Evolutionary conservation across 35 echinoderm and acorn worm genomes (phyloP).

Genomic region (Acanthaster planci): DNA sequence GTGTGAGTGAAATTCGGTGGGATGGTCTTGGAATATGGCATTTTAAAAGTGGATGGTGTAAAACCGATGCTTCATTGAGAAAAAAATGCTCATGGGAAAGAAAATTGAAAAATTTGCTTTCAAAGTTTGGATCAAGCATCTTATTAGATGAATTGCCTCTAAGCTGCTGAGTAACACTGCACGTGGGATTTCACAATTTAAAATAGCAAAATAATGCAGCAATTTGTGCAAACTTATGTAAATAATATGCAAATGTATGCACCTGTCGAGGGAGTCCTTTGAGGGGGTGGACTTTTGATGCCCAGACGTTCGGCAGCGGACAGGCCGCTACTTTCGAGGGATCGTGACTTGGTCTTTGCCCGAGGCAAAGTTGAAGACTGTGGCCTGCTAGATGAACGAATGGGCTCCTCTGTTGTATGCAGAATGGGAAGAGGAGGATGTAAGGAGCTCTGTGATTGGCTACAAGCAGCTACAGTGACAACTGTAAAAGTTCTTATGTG

Average conservation of each 20-base stretch:
- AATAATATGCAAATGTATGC: conserved; percentile 58
- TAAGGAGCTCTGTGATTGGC: conserved; percentile 23
- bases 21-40: no score
- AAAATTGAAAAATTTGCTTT: no score
- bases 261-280: conserved; percentile 69
- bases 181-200: not conserved
- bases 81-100: no score
- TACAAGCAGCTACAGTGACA: conserved; percentile 17
- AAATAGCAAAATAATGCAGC: not conserved
- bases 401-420: conserved; percentile 46
- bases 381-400: conserved; percentile 48
- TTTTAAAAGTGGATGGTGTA: no score
- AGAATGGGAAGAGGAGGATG: conserved; percentile 23
- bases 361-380: conserved; percentile 34
- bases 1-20: no score
- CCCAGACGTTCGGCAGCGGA: conserved; percentile 81
- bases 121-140: not conserved
- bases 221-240: conserved; percentile 12
- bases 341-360: conserved; percentile 43
- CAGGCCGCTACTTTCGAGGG: conserved; percentile 61
- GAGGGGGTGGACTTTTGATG: conserved; percentile 81
- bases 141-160: not conserved
- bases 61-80: no score
- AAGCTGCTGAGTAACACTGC: not conserved
- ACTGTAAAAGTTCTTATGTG: no score